Evolutionary conservation across 2,113 vertebrate genomes (phyloP).

Genomic region (Sphyrna mokarran): DNA sequence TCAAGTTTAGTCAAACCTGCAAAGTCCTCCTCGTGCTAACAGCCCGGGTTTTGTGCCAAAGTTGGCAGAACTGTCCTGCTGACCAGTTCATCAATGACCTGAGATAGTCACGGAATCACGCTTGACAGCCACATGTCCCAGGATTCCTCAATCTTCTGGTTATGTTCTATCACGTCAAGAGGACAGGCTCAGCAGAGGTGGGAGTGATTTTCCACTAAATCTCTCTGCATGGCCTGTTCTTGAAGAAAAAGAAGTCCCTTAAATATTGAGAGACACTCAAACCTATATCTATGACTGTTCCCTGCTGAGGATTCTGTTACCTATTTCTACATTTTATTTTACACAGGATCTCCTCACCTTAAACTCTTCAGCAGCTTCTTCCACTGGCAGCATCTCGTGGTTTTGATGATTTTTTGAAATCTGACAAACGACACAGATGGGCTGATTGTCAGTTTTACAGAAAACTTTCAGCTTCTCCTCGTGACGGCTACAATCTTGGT

Average conservation of each 20-base stretch:
- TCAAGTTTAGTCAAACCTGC: no score
- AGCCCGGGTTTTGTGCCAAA: no score
- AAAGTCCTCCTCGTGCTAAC: no score
- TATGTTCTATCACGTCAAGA: no score
- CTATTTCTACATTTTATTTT: conserved; percentile 49
- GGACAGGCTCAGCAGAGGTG: no score
- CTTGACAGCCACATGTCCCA: no score
- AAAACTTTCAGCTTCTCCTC: conserved; percentile 61
- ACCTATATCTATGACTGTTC: background rate
- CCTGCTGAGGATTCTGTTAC: background rate
- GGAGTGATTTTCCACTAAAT: no score
- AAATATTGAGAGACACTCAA: background rate
- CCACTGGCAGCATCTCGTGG: conserved; percentile 57
- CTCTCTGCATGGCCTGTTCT: no score
- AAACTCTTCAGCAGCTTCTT: conserved; percentile 61
- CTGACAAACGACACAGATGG: conserved; percentile 63
- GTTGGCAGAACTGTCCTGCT: no score
- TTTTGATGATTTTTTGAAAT: conserved; percentile 61
- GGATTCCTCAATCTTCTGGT: no score
- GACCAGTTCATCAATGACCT: no score
- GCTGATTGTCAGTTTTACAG: conserved; percentile 58
- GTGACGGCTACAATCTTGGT: conserved; percentile 49
- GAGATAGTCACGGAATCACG: no score
- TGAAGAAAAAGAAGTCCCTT: background rate
- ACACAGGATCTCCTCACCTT: conserved; percentile 54